Percentiles rank a stretch among this genome's conserved stretches.
Evolutionary conservation across 2,113 vertebrate species (phyloP).

Genomic region (Acanthisitta chloris): DNA sequence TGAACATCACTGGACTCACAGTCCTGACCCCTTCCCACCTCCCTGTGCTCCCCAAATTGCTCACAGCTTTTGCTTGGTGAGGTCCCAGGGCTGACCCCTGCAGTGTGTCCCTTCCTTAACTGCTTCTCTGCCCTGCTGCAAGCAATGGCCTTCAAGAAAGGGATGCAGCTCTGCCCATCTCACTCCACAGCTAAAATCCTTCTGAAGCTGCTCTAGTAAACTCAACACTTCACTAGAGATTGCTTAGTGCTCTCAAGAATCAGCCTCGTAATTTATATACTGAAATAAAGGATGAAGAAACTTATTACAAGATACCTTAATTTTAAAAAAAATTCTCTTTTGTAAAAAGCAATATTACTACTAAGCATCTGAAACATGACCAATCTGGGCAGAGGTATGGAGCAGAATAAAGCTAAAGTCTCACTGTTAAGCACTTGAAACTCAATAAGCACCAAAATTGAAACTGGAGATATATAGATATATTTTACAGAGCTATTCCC

Average conservation of each 20-base stretch:
- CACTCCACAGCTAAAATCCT: background rate
- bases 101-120: background rate
- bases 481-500: background rate
- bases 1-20: background rate
- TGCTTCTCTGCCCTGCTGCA: background rate
- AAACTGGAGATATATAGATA: background rate
- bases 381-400: background rate
- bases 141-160: background rate
- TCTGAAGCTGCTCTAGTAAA: background rate
- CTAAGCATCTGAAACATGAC: background rate
- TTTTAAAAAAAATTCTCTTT: background rate
- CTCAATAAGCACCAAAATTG: background rate
- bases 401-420: background rate
- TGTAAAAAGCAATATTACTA: background rate
- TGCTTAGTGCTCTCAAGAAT: background rate
- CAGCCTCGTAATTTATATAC: background rate
- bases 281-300: background rate
- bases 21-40: background rate
- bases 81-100: background rate
- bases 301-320: background rate
- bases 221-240: background rate
- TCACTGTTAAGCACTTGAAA: background rate
- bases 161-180: background rate
- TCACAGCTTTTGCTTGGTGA: accelerated
- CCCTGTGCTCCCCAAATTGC: background rate